These are phyloP conservation scores for Drosophila fulvimacula DNA, from an alignment of 2,888 invertebrate species.

Conservation along the genomic window DNA sequence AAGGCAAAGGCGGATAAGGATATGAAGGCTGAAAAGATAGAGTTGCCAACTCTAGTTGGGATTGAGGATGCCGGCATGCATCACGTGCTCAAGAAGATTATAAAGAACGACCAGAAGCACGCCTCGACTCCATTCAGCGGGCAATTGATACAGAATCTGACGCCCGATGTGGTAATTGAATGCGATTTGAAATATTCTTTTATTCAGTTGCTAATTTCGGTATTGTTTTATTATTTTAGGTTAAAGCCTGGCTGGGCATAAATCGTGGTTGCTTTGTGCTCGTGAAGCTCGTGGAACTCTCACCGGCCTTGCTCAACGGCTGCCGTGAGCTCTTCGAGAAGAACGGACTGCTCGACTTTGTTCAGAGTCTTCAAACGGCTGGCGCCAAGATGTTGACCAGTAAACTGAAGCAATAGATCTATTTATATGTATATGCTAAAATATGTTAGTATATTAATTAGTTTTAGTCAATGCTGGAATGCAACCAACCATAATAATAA, in stretches of 20 bases:
- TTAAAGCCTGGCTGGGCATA: conserved; percentile 88
- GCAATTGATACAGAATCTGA: conserved; percentile 86
- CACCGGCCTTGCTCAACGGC: conserved; percentile 85
- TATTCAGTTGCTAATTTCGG: not conserved
- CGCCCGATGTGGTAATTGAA: conserved; percentile 86
- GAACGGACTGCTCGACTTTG: conserved; percentile 32
- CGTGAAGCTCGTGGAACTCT: conserved; percentile 88
- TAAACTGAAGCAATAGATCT: conserved; percentile 74
- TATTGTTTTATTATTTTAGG: conserved; percentile 82
- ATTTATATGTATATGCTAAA: not conserved
- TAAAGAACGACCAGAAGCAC: conserved; percentile 87
- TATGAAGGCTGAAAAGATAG: conserved; percentile 5
- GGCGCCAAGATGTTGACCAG: conserved; percentile 89
- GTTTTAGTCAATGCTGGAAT: conserved; percentile 2
- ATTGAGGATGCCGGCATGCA: conserved; percentile 92
- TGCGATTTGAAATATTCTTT: no score
- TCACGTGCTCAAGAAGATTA: conserved; percentile 91
- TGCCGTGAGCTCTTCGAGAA: conserved; percentile 79
- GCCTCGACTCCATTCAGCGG: conserved; percentile 87
- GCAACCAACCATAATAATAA: not conserved
- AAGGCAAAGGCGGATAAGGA: conserved; percentile 10
- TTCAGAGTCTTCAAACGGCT: conserved; percentile 86
- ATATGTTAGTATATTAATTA: conserved; percentile 17
- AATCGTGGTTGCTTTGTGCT: conserved; percentile 93
- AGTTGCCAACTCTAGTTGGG: conserved; percentile 80